Evolutionary conservation across 2,113 vertebrate genomes (phyloP).

Genomic region (Gymnobelideus leadbeateri): DNA sequence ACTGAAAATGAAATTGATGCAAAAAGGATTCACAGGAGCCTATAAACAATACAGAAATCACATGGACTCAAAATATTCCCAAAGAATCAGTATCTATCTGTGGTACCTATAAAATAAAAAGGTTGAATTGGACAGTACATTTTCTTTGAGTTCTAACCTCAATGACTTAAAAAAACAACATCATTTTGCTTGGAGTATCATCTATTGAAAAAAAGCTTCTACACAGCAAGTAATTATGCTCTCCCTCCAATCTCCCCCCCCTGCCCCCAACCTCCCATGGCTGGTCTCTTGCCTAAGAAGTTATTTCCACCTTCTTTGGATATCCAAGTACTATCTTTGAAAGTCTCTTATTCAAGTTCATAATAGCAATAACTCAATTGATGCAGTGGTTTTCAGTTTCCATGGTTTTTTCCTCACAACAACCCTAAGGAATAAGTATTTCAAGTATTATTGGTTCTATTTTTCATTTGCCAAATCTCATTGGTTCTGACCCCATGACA

Average conservation of each 20-base stretch:
- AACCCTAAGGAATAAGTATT: background rate
- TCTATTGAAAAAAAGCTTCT: background rate
- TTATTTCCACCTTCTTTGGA: background rate
- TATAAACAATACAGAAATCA: background rate
- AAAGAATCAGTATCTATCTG: background rate
- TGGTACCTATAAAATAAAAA: background rate
- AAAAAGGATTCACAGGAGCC: background rate
- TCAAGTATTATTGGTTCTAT: background rate
- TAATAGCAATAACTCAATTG: background rate
- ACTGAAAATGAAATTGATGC: background rate
- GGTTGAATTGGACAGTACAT: background rate
- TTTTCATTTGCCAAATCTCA: background rate
- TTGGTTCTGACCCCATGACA: background rate
- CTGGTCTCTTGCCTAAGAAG: background rate
- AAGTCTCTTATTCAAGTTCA: background rate
- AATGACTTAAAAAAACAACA: background rate
- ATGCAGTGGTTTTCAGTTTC: background rate
- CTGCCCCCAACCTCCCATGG: background rate
- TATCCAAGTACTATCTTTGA: background rate
- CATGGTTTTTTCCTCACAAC: background rate
- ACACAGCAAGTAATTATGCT: background rate
- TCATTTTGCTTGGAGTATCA: background rate
- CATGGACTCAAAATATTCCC: background rate
- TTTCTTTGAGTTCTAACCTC: background rate
- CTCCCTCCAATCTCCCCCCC: no score